These are phyloP conservation scores for Dreissena polymorpha DNA, from an alignment of 1,140 invertebrate species.

Conservation along the genomic window DNA sequence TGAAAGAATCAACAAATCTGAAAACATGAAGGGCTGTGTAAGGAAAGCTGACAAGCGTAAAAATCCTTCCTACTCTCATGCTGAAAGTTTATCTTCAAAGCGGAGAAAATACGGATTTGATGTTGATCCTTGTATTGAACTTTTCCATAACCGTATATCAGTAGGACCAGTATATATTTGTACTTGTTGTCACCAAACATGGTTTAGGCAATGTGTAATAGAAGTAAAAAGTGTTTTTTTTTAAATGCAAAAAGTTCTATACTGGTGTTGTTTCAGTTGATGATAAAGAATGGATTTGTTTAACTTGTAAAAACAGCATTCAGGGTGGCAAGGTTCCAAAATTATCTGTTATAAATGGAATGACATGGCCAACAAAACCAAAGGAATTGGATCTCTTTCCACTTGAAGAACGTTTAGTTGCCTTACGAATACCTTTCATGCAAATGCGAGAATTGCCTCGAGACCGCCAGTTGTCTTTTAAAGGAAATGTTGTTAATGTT, in stretches of 20 bases:
- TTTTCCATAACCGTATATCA: too few species aligned
- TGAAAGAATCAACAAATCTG: conserved; percentile 12
- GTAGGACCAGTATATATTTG: conserved; percentile 49
- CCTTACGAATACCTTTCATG: too few species aligned
- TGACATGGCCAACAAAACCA: too few species aligned
- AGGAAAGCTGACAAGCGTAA: conserved; percentile 24
- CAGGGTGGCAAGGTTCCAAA: too few species aligned
- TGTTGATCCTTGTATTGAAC: too few species aligned
- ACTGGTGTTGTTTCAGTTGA: conserved; percentile 17
- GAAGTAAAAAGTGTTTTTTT: neutral
- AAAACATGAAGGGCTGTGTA: neutral
- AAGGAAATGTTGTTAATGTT: conserved; percentile 60
- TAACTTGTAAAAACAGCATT: too few species aligned
- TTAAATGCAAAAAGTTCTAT: conserved; percentile 27
- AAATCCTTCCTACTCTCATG: conserved; percentile 6
- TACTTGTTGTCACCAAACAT: conserved; percentile 51
- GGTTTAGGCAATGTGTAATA: conserved; percentile 49
- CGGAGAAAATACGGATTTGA: neutral
- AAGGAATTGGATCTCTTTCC: too few species aligned
- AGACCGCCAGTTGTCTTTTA: conserved; percentile 42
- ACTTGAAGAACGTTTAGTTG: too few species aligned
- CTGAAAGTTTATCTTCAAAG: neutral
- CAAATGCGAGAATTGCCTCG: too few species aligned
- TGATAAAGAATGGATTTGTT: conserved; percentile 50
- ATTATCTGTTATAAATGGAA: too few species aligned